phyloP scores from a whole-genome alignment of 2,113 vertebrate genomes.

The Ceuthmochares aereus region DNA sequence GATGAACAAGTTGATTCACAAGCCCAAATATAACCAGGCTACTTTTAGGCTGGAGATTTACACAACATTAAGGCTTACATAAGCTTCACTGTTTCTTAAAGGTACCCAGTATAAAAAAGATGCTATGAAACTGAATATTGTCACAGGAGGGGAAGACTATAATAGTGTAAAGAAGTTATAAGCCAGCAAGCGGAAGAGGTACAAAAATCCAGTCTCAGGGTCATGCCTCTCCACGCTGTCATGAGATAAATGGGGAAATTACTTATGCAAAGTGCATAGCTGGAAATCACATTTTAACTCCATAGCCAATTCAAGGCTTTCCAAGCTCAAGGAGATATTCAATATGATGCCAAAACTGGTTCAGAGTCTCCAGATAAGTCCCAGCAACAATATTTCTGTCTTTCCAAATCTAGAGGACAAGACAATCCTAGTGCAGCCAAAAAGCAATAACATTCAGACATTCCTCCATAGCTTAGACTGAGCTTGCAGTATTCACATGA shows the following conservation, averaged over 20 bases:
- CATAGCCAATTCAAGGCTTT: not conserved
- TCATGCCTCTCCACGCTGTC: not conserved
- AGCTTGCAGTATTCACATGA: not conserved
- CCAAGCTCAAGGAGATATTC: not conserved
- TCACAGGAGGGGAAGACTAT: not conserved
- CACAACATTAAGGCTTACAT: not conserved
- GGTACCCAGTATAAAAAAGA: not conserved
- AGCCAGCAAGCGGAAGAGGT: not conserved
- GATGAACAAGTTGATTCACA: not conserved
- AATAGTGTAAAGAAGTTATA: not conserved
- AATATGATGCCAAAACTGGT: not conserved
- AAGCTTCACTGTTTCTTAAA: not conserved
- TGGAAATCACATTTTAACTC: conserved; percentile 19
- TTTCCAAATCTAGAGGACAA: conserved; percentile 24
- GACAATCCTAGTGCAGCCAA: not conserved
- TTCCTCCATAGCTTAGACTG: conserved; percentile 10
- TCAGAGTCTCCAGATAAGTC: not conserved
- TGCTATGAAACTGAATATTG: not conserved
- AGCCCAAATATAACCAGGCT: not conserved
- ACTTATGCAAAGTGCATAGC: not conserved
- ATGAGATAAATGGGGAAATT: not conserved
- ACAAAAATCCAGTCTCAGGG: not conserved
- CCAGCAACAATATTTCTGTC: conserved; percentile 9
- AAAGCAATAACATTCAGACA: conserved; percentile 3
- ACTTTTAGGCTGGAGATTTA: not conserved